Base-by-base conservation (phyloP, 2,888 invertebrate genomes). In the Neria commutata region DNA sequence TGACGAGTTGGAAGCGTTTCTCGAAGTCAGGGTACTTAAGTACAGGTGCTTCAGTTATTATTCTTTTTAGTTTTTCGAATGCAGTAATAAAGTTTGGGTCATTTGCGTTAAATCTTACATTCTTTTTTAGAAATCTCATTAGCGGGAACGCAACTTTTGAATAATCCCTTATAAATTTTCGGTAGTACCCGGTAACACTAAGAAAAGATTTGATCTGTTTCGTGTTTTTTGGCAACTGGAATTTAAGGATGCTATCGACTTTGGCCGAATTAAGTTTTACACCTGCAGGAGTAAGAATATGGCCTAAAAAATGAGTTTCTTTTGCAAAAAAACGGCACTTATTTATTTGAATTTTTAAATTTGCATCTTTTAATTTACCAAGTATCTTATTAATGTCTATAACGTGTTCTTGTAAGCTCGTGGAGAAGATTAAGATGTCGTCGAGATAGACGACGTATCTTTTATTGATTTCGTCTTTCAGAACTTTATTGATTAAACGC, bases 281-380 rank as follows among this genome's bases (percentile, higher is more conserved):
- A n/a, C 66, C 70, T 11, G 72, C 69, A 11, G 63, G 54, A 19
- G 64, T 65, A n/a, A 63, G 25, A 10, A 75, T 52, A 48, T 74
- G 63, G 14, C 57, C 63, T 14, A 64, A 50, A 48, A 56, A 63
- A 45, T 63, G 51, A 16, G 63, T 61, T 60, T 67, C 62, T 58
- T 66, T 67, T 34, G 54, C 46, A 1, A 71, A 55, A 61, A 74
- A 71, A 53, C 68, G 61, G 11, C 63, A 68, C 73, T 74, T 65
- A 46, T 61, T 49, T 10, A 58, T 34, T 51, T 60, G 58, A 29
- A 59, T 19, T 25, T 60, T 62, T 53, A 58, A 53, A 49, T 54
- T 49, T 47, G 58, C 40, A 45, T 54, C 54, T 34, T 48, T 45
- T 26, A 65, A 33, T 40, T 37, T 52, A 3, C 53, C 29, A 24